These are phyloP conservation scores for Papilio polytes DNA, from an alignment of 1,140 invertebrate genomes.

Conservation along the genomic window DNA sequence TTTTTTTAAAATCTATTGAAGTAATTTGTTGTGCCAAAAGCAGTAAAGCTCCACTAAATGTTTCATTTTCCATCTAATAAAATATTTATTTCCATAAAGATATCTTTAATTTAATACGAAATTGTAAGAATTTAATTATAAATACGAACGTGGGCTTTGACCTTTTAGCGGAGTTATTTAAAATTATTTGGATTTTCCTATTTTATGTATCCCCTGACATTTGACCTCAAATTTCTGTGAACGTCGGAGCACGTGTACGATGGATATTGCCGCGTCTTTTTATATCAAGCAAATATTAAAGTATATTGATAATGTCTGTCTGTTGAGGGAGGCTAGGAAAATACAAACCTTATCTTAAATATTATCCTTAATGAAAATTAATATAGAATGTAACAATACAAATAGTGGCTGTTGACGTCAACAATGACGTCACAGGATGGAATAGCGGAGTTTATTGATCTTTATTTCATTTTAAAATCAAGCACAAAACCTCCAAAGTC, in stretches of 20 bases:
- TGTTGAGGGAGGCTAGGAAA: background rate
- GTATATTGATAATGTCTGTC: background rate
- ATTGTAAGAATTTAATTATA: conserved; percentile 4
- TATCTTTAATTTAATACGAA: background rate
- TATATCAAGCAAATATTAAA: background rate
- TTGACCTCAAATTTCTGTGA: background rate
- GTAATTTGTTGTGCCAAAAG: too few species aligned
- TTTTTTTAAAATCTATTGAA: background rate
- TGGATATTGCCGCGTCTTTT: background rate
- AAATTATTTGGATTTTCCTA: background rate
- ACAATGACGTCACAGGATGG: background rate
- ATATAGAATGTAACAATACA: background rate
- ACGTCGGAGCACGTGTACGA: background rate
- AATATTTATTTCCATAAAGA: background rate
- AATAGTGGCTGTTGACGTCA: too few species aligned
- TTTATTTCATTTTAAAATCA: background rate
- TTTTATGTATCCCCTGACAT: background rate
- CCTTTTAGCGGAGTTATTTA: background rate
- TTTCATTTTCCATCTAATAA: background rate
- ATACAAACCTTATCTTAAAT: too few species aligned
- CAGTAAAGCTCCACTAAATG: background rate
- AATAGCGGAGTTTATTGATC: background rate
- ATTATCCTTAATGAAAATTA: background rate
- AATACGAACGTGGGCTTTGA: background rate
- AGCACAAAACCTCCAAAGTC: too few species aligned